These are phyloP conservation scores for Lasiurus cinereus DNA, from an alignment of 2,113 vertebrate species.

Conservation along the genomic window DNA sequence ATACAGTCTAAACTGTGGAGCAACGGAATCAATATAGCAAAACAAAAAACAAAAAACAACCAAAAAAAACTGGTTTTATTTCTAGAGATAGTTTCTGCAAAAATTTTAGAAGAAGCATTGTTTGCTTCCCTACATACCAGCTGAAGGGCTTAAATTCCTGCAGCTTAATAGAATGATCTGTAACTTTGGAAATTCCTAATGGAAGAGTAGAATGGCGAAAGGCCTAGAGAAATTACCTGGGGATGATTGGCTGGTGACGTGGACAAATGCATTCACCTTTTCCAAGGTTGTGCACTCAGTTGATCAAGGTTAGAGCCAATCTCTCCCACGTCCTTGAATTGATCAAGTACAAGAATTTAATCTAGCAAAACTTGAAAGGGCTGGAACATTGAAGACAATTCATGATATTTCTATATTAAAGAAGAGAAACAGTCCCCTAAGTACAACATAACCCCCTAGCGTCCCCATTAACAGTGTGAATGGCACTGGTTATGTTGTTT, in stretches of 20 bases:
- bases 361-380: neutral
- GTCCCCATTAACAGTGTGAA: neutral
- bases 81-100: neutral
- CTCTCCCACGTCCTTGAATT: neutral
- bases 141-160: neutral
- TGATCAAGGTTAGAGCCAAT: neutral
- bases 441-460: neutral
- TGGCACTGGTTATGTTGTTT: neutral
- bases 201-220: neutral
- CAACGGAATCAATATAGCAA: neutral
- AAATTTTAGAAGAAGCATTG: slow-evolving; percentile 7
- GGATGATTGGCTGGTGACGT: neutral
- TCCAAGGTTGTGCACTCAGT: neutral
- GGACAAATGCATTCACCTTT: neutral
- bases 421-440: neutral
- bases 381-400: neutral
- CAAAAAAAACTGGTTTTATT: neutral
- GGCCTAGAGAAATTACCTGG: neutral
- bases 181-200: neutral
- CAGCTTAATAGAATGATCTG: neutral
- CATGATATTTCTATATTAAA: neutral
- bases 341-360: neutral
- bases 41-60: neutral
- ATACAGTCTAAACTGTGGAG: neutral
- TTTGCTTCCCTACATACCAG: neutral